phyloP scores from a whole-genome alignment of 2,888 invertebrate species.

The Trissoscelio sp. region DNA sequence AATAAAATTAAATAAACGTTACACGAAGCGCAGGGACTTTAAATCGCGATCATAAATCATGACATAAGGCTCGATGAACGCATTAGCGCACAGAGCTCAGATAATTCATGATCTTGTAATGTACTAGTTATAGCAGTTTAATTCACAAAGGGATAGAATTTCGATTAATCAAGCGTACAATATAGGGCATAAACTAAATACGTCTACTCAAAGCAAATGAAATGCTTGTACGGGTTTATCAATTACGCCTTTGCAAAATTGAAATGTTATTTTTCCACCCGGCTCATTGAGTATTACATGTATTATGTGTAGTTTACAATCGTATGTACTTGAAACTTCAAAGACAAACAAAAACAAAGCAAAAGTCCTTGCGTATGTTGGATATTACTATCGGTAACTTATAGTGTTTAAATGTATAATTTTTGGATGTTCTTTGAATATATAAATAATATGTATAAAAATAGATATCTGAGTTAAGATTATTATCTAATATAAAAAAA shows the following conservation, averaged over 20 bases:
- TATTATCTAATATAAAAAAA: too few species aligned
- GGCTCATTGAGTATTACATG: not conserved
- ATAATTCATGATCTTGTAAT: conserved; percentile 71
- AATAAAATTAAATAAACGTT: conserved; percentile 53
- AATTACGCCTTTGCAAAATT: conserved; percentile 48
- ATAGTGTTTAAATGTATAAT: too few species aligned
- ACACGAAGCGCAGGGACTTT: conserved; percentile 34
- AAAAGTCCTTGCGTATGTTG: too few species aligned
- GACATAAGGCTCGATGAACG: conserved; percentile 66
- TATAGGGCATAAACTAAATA: conserved; percentile 45
- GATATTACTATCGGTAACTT: too few species aligned
- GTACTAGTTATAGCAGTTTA: conserved; percentile 71
- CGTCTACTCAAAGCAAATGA: conserved; percentile 51
- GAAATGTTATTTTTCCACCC: conserved; percentile 23
- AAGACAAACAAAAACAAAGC: too few species aligned
- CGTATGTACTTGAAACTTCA: not conserved
- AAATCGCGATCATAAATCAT: conserved; percentile 66
- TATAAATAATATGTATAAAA: too few species aligned
- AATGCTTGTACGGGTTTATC: conserved; percentile 41
- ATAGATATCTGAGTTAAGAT: too few species aligned
- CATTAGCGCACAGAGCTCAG: conserved; percentile 68
- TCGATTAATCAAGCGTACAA: conserved; percentile 71
- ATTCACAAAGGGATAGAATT: conserved; percentile 71
- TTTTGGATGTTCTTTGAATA: too few species aligned
- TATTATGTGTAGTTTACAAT: not conserved